Conservation (phyloP, 2,113 vertebrate genomes). For the Malurus alboscapulatus region DNA sequence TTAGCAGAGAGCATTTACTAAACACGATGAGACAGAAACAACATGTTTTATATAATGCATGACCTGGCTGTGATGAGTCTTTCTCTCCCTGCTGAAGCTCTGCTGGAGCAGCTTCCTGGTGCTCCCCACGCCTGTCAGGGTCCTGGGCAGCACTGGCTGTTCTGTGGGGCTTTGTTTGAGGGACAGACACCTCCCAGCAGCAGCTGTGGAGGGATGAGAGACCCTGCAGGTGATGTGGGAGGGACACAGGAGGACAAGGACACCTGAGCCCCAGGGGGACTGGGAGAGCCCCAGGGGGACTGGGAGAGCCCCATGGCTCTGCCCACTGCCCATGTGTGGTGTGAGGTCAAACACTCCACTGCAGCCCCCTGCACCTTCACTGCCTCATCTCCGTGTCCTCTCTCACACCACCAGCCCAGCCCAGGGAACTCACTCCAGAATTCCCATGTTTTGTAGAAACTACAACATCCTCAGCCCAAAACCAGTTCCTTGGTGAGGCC, state of each 20-base stretch:
- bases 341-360: background rate
- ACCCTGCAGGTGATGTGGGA: background rate
- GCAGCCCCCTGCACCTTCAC: background rate
- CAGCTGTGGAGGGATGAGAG: background rate
- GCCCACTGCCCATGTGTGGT: background rate
- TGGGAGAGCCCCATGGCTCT: fast-evolving
- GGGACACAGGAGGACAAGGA: background rate
- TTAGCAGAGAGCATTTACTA: background rate
- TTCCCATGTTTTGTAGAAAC: background rate
- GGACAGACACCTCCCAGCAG: background rate
- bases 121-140: fast-evolving
- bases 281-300: fast-evolving
- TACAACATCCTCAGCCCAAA: background rate
- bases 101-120: fast-evolving
- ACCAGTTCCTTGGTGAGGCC: background rate
- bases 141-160: background rate
- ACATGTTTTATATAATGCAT: background rate
- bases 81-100: background rate
- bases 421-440: background rate
- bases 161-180: background rate
- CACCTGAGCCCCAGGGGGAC: background rate
- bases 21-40: conserved; percentile 5
- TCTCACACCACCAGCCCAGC: background rate
- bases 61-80: background rate
- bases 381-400: background rate